Evolutionary conservation across 2,113 vertebrate genomes (phyloP).

Genomic region (Dipodomys spectabilis): DNA sequence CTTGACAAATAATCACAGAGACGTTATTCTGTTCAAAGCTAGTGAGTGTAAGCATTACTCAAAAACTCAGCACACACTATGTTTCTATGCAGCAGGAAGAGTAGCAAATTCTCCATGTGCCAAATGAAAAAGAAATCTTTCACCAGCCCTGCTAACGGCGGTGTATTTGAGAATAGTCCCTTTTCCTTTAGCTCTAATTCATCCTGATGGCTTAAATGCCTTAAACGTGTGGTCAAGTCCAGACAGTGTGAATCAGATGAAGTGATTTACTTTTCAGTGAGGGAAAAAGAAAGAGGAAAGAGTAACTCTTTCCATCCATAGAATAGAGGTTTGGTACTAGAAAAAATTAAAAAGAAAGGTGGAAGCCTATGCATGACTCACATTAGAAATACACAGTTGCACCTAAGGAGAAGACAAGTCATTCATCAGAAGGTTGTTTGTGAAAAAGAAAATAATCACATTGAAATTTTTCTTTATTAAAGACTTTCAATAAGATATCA

Average conservation of each 20-base stretch:
- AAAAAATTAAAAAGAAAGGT: background rate
- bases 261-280: slow-evolving; percentile 49
- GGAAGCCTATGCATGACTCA: background rate
- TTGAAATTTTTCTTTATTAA: background rate
- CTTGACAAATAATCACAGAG: slow-evolving; percentile 42
- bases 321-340: background rate
- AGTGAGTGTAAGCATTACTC: background rate
- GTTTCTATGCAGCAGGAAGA: background rate
- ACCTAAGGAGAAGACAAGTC: background rate
- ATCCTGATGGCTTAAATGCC: background rate
- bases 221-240: background rate
- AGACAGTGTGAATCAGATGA: slow-evolving; percentile 27
- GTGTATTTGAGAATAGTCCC: background rate
- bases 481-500: slow-evolving; percentile 40
- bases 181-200: slow-evolving; percentile 54
- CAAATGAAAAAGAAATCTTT: slow-evolving; percentile 52
- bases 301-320: background rate
- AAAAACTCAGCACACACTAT: slow-evolving; percentile 18
- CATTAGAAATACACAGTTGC: slow-evolving; percentile 26
- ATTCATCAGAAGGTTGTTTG: background rate
- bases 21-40: slow-evolving; percentile 42
- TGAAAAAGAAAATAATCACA: slow-evolving; percentile 2
- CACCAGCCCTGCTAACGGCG: background rate
- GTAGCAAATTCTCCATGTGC: background rate
- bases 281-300: background rate